Conservation (phyloP, 2,888 invertebrate genomes). For the Sinopyrophorus schimmeli region DNA sequence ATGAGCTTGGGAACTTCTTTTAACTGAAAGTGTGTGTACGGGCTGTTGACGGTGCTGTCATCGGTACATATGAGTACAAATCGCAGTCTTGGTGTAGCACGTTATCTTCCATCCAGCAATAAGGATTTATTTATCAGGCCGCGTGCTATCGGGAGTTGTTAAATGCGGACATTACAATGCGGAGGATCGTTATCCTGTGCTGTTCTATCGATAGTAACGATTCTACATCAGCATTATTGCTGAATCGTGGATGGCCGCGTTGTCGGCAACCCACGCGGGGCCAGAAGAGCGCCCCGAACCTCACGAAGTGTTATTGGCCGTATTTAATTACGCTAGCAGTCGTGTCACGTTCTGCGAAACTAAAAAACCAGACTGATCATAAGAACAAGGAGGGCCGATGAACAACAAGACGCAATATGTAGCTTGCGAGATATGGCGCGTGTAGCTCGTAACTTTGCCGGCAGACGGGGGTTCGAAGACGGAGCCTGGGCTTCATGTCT, state of each 20-base stretch:
- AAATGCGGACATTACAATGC: conserved; percentile 56
- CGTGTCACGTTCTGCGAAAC: conserved; percentile 38
- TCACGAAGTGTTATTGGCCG: conserved; percentile 40
- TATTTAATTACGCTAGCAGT: conserved; percentile 40
- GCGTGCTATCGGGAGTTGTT: conserved; percentile 53
- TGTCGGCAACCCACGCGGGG: conserved; percentile 50
- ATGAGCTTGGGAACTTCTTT: too few species aligned
- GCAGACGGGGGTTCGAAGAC: conserved; percentile 16
- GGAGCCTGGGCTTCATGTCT: conserved; percentile 3
- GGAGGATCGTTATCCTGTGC: conserved; percentile 55
- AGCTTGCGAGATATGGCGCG: conserved; percentile 44
- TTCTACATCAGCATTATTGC: conserved; percentile 56
- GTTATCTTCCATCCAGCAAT: conserved; percentile 48
- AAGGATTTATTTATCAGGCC: conserved; percentile 53
- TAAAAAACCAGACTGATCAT: conserved; percentile 41
- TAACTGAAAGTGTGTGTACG: conserved; percentile 17
- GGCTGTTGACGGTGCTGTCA: conserved; percentile 22
- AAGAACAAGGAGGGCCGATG: conserved; percentile 34
- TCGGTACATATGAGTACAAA: conserved; percentile 45
- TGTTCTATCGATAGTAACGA: conserved; percentile 54
- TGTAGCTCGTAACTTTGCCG: conserved; percentile 44
- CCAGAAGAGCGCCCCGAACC: conserved; percentile 33
- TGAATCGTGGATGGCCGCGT: conserved; percentile 54
- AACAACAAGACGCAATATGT: conserved; percentile 44
- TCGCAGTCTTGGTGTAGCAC: conserved; percentile 47